phyloP scores from a whole-genome alignment of 2,888 invertebrate species.

The Agrotis clavis region DNA sequence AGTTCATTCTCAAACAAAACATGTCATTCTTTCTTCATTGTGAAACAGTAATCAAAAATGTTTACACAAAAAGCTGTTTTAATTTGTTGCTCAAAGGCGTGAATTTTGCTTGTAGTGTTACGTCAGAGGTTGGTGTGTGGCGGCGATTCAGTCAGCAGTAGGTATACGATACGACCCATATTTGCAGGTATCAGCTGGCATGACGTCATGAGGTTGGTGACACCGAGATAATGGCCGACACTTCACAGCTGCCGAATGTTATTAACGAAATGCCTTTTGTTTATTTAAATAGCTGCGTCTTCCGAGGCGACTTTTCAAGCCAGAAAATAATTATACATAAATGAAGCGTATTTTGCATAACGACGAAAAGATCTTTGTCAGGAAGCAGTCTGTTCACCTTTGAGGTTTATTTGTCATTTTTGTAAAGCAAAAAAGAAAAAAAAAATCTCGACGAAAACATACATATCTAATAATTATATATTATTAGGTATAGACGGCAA shows the following conservation, averaged over 20 bases:
- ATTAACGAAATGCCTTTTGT: constrained; percentile 40
- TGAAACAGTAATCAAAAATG: constrained; percentile 10
- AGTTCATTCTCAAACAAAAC: constrained; percentile 9
- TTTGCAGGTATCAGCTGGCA: constrained; percentile 78
- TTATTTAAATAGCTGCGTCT: constrained; percentile 7
- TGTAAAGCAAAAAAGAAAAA: too few relatives aligned
- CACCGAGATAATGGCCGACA: constrained; percentile 66
- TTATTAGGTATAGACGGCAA: not conserved
- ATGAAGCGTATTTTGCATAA: constrained; percentile 10
- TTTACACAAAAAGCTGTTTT: constrained; percentile 7
- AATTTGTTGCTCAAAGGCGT: constrained; percentile 33
- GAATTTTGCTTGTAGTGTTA: constrained; percentile 45
- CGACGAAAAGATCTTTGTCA: not conserved
- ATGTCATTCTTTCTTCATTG: constrained; percentile 1
- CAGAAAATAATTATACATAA: constrained; percentile 3
- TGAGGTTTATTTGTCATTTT: too few relatives aligned
- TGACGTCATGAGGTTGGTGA: constrained; percentile 84
- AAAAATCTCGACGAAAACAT: too few relatives aligned
- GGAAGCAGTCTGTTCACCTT: too few relatives aligned
- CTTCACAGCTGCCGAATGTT: constrained; percentile 52
- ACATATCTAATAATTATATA: too few relatives aligned
- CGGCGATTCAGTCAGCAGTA: constrained; percentile 20
- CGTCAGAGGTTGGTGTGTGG: constrained; percentile 54
- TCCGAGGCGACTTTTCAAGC: constrained; percentile 6
- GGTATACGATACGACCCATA: constrained; percentile 68